Evolutionary conservation across 1,140 invertebrate genomes (phyloP).

Genomic region (Drosophila hydei): DNA sequence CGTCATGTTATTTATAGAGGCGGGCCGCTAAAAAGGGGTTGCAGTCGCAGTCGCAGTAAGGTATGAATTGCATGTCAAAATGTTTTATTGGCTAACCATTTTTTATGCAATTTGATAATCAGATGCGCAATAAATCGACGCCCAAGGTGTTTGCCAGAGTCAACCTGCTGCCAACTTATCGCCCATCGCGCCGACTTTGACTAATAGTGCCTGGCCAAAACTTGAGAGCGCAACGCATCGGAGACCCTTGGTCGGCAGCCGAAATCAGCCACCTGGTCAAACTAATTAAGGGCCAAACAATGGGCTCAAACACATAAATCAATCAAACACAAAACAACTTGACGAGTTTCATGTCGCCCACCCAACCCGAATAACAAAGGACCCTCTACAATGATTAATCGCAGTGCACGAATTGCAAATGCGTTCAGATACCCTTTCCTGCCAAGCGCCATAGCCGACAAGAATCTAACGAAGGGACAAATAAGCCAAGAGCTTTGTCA

Average conservation of each 20-base stretch:
- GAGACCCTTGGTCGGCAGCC: conserved; percentile 2
- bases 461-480: too few relatives aligned
- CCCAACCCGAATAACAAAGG: conserved; percentile 15
- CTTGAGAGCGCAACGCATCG: conserved; percentile 19
- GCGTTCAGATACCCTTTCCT: conserved; percentile 59
- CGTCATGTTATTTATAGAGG: conserved; percentile 80
- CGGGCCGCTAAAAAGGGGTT: conserved; percentile 16
- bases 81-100: conserved; percentile 80
- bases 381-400: conserved; percentile 73
- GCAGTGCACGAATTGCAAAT: conserved; percentile 50
- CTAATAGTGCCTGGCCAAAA: conserved; percentile 49
- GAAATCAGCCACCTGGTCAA: conserved; percentile 65
- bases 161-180: conserved; percentile 58
- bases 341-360: conserved; percentile 62
- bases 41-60: conserved; percentile 50
- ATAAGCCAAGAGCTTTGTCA: too few relatives aligned
- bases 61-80: conserved; percentile 82
- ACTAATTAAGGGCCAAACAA: conserved; percentile 76
- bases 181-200: conserved; percentile 56
- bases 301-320: conserved; percentile 76
- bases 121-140: conserved; percentile 71
- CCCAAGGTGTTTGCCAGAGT: conserved; percentile 7
- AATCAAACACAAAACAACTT: conserved; percentile 76
- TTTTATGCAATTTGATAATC: conserved; percentile 80
- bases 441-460: not conserved